phyloP scores from a whole-genome alignment of 2,113 vertebrate genomes.

The Lophochroa leadbeateri region DNA sequence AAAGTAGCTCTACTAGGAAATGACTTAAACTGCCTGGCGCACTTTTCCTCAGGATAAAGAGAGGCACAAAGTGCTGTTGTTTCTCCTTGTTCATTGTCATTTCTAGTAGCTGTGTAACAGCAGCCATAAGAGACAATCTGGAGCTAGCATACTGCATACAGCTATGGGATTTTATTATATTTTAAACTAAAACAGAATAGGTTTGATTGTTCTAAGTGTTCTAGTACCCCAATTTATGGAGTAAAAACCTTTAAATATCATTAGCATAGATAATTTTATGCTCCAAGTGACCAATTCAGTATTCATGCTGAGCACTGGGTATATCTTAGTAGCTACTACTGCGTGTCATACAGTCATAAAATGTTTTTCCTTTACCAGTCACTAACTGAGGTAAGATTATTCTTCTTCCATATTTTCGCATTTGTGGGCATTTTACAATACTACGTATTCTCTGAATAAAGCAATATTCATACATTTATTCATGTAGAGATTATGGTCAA shows the following conservation, averaged over 20 bases:
- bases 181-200: neutral
- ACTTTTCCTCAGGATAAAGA: neutral
- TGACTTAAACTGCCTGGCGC: accelerated
- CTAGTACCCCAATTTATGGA: neutral
- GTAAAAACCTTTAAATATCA: neutral
- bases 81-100: neutral
- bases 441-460: neutral
- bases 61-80: neutral
- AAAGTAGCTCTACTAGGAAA: neutral
- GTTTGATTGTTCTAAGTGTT: neutral
- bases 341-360: neutral
- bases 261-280: neutral
- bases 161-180: neutral
- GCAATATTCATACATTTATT: neutral
- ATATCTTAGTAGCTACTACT: neutral
- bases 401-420: neutral
- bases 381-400: neutral
- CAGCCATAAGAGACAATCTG: neutral
- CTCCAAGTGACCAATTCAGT: neutral
- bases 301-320: neutral
- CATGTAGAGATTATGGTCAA: neutral
- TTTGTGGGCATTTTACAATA: neutral
- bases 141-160: neutral
- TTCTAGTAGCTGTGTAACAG: neutral
- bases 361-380: neutral